Evolutionary conservation across 2,888 invertebrate species (phyloP), one percentile per base, ranked within the genome.

Genomic region (Maniola hyperantus): DNA sequence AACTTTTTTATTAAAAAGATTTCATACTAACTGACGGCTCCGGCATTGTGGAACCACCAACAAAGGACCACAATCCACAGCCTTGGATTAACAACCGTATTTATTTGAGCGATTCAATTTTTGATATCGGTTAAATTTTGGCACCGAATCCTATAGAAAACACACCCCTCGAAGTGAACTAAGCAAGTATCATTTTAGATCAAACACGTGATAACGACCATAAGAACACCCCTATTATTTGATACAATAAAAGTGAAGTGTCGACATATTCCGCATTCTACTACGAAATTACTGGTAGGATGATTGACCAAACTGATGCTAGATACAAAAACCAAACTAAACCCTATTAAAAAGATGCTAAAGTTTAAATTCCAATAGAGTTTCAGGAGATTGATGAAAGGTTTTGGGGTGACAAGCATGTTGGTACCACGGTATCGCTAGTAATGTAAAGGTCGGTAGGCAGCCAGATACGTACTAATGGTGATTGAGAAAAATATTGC

Each of bases 221-320:
- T 90, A 90, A 91, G 91, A 91, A 91, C 86, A 87, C 92, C 91
- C 91, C 91, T 91, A 92, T 91, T 91, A 91, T 92, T 92, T 86
- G 90, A 90, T 91, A 92, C 91, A 92, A 92, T 92, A 91, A 92
- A 92, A 92, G 86, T 89, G 89, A 92, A 92, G 91, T 92, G 90
- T 89, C 89, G 89, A 91, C 91, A 91, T 92, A 91, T 91, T 91
- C 88, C 84, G 88, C 86, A 89, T 91, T 89, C 90, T 90, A 87
- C 85, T 87, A 87, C 89, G 76, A 84, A 84, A 83, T 79, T 75
- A 75, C 78, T 77, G 76, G 75, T 74, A 76, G 76, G 71, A 74
- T 73, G 76, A 79, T 73, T 78, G 77, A 82, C 85, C 77, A 75
- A 85, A 81, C 74, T 73, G 75, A 79, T 76, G 36, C 4, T 68